A percentile compares a stretch with the other conserved stretches of the same genome.
These are phyloP conservation scores for Phthorimaea operculella DNA, from an alignment of 1,140 invertebrate genomes.

Conservation along the genomic window DNA sequence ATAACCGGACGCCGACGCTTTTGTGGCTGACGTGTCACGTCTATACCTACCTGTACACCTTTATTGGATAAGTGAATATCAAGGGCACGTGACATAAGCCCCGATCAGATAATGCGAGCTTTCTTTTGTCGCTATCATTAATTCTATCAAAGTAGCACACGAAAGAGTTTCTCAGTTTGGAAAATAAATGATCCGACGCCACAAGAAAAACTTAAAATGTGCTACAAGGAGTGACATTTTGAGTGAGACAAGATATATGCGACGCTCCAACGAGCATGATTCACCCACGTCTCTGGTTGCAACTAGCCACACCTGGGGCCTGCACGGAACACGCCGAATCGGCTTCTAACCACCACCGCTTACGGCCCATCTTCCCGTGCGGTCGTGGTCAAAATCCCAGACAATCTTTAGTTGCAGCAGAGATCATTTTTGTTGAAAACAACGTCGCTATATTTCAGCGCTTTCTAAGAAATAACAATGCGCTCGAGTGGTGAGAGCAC, in stretches of 20 bases:
- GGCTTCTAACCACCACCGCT: not conserved
- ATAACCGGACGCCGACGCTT: not conserved
- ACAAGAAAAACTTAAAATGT: constrained; percentile 29
- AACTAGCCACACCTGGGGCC: constrained; percentile 40
- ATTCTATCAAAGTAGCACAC: no score
- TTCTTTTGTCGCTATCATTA: no score
- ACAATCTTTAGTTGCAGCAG: not conserved
- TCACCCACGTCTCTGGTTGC: constrained; percentile 31
- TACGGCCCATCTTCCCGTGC: not conserved
- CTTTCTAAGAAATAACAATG: constrained; percentile 57
- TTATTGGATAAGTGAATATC: not conserved
- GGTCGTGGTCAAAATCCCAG: not conserved
- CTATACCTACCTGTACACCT: not conserved
- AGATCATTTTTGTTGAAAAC: constrained; percentile 3
- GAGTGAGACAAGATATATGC: constrained; percentile 50
- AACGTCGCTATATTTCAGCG: constrained; percentile 50
- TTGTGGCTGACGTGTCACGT: not conserved
- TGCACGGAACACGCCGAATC: not conserved
- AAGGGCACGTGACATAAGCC: not conserved
- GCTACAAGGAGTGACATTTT: constrained; percentile 41
- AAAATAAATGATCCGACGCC: no score
- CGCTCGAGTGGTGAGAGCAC: constrained; percentile 35
- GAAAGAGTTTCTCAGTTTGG: no score
- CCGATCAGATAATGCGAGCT: no score
- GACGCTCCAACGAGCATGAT: constrained; percentile 46